Evolutionary conservation across 1,140 invertebrate genomes (phyloP).

Genomic region (Ceratina japonica): DNA sequence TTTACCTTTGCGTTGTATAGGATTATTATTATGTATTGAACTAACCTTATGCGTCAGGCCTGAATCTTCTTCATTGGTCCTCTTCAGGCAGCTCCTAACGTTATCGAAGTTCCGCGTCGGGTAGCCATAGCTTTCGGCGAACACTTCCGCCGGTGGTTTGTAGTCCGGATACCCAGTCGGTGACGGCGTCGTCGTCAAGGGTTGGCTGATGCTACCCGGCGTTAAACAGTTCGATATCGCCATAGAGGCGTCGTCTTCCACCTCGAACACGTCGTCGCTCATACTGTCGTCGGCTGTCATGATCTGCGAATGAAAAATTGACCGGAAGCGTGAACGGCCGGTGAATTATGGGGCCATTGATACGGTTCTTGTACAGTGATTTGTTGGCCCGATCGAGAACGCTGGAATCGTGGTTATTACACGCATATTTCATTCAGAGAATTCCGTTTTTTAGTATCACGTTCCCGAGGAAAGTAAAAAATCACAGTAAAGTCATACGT

Average conservation of each 20-base stretch:
- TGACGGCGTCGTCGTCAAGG: conserved; percentile 80
- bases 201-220: conserved; percentile 44
- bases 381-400: neutral
- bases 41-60: conserved; percentile 83
- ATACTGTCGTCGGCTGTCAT: conserved; percentile 83
- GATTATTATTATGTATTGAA: neutral
- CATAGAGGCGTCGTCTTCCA: conserved; percentile 67
- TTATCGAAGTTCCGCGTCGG: conserved; percentile 50
- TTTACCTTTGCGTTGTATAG: too few species aligned
- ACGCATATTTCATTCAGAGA: too few species aligned
- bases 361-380: neutral
- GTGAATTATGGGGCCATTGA: neutral
- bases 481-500: too few species aligned
- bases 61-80: conserved; percentile 78
- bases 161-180: conserved; percentile 90
- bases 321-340: too few species aligned
- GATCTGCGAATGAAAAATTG: conserved; percentile 63
- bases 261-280: conserved; percentile 90
- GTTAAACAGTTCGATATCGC: conserved; percentile 50
- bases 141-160: conserved; percentile 85
- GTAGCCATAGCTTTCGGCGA: conserved; percentile 73
- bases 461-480: too few species aligned
- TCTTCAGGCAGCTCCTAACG: conserved; percentile 50
- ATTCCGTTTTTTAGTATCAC: too few species aligned
- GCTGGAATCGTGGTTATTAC: neutral